Evolutionary conservation across 1,140 invertebrate species (phyloP).

Genomic region (Sycobia sp.): DNA sequence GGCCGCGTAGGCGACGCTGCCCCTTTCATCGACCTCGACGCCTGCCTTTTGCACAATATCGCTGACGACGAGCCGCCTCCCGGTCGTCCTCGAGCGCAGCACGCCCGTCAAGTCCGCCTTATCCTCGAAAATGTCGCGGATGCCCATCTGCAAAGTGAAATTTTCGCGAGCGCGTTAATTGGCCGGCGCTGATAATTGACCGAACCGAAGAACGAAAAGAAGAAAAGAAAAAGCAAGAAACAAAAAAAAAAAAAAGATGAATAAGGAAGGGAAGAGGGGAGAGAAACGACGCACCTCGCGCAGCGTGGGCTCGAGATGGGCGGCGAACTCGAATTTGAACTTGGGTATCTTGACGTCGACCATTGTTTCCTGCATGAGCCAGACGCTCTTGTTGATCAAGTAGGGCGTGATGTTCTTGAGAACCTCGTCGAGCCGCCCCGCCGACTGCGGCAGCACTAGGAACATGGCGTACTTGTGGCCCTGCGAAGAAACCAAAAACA

Average conservation of each 20-base stretch:
- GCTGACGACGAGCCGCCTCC: conserved; percentile 67
- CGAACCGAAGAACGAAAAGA: no score
- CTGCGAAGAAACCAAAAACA: conserved; percentile 55
- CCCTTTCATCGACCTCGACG: conserved; percentile 84
- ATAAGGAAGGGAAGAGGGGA: no score
- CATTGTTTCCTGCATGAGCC: conserved; percentile 64
- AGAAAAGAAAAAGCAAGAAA: no score
- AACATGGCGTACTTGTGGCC: conserved; percentile 75
- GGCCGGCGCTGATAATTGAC: no score
- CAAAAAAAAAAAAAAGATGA: no score
- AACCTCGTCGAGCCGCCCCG: conserved; percentile 66
- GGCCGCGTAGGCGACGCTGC: conserved; percentile 76
- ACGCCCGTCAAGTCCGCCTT: conserved; percentile 72
- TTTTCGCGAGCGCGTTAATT: no score
- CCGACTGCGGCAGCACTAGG: conserved; percentile 70
- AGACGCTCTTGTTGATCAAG: conserved; percentile 62
- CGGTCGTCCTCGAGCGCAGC: conserved; percentile 59
- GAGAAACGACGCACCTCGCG: conserved; percentile 65
- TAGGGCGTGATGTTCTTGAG: conserved; percentile 65
- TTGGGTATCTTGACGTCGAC: conserved; percentile 75
- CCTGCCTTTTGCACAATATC: conserved; percentile 81
- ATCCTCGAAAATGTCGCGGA: conserved; percentile 72
- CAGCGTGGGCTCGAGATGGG: conserved; percentile 68
- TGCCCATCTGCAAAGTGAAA: conserved; percentile 66
- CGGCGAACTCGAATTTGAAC: conserved; percentile 75